These are phyloP conservation scores for Hypomesus transpacificus DNA, from an alignment of 2,113 vertebrate species.

Conservation along the genomic window DNA sequence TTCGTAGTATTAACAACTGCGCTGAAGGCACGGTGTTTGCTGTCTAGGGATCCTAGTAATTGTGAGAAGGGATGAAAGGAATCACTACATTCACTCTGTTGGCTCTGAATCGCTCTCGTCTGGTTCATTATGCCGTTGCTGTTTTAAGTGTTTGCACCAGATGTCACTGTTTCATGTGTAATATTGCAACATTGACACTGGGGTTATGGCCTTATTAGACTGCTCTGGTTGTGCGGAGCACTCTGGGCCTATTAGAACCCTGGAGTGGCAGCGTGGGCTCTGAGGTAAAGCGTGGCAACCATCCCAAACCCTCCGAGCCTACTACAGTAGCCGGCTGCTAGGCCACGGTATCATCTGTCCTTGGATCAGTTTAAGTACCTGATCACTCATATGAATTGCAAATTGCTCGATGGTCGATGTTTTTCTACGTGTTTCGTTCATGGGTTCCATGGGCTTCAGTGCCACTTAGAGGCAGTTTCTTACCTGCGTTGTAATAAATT, in stretches of 20 bases:
- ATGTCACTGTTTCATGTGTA: constrained; percentile 22
- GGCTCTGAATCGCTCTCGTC: constrained; percentile 8
- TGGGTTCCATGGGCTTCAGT: constrained; percentile 24
- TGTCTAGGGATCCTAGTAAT: background rate
- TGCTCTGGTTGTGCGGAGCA: too few species aligned
- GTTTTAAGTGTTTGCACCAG: constrained; percentile 10
- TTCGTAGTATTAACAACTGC: too few species aligned
- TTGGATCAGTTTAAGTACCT: constrained; percentile 54
- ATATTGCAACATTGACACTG: background rate
- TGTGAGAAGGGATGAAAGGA: background rate
- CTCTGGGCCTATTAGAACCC: too few species aligned
- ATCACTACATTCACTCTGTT: constrained; percentile 5
- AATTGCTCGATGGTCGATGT: constrained; percentile 42
- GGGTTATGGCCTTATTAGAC: too few species aligned
- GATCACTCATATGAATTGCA: constrained; percentile 46
- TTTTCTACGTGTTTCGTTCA: constrained; percentile 25
- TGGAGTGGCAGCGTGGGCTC: too few species aligned
- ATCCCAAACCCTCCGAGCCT: constrained; percentile 31
- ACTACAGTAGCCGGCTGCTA: constrained; percentile 26
- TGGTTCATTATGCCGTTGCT: background rate
- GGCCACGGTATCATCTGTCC: constrained; percentile 52
- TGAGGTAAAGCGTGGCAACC: constrained; percentile 32
- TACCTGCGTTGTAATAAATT: background rate
- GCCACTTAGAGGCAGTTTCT: constrained; percentile 35
- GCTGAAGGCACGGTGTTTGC: too few species aligned